A percentile compares a stretch with the other conserved stretches of the same genome.
Evolutionary conservation across 2,888 invertebrate species (phyloP).

Genomic region (Andrena flavipes): DNA sequence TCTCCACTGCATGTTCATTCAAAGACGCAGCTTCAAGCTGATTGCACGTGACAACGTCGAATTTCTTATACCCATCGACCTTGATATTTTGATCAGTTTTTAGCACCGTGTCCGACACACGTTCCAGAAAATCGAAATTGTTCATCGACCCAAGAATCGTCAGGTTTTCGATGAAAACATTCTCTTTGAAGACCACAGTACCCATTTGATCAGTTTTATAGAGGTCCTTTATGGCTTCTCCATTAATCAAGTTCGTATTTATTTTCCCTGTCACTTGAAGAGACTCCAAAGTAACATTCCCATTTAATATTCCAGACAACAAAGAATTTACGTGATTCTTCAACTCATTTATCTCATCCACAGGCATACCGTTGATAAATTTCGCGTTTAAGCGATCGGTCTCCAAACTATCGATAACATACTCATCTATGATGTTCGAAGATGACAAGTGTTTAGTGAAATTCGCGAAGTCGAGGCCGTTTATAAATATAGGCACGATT

Average conservation of each 20-base stretch:
- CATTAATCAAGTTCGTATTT: constrained; percentile 76
- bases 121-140: constrained; percentile 68
- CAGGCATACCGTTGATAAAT: constrained; percentile 66
- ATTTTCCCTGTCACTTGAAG: constrained; percentile 77
- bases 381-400: constrained; percentile 50
- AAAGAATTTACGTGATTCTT: constrained; percentile 40
- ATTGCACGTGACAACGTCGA: constrained; percentile 64
- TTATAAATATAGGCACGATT: constrained; percentile 63
- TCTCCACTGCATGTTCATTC: constrained; percentile 68
- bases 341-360: constrained; percentile 59
- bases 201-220: constrained; percentile 54
- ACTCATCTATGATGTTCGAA: constrained; percentile 60
- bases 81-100: constrained; percentile 70
- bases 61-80: constrained; percentile 67
- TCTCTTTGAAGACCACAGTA: constrained; percentile 63
- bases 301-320: constrained; percentile 59
- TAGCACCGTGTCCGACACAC: constrained; percentile 67
- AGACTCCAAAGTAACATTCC: constrained; percentile 59
- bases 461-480: constrained; percentile 62
- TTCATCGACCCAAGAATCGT: constrained; percentile 69
- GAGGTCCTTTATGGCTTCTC: constrained; percentile 55
- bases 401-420: constrained; percentile 65
- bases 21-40: constrained; percentile 59
- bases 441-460: constrained; percentile 56
- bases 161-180: constrained; percentile 68